phyloP scores from a whole-genome alignment of 2,113 vertebrate genomes.

The Astur gentilis region DNA sequence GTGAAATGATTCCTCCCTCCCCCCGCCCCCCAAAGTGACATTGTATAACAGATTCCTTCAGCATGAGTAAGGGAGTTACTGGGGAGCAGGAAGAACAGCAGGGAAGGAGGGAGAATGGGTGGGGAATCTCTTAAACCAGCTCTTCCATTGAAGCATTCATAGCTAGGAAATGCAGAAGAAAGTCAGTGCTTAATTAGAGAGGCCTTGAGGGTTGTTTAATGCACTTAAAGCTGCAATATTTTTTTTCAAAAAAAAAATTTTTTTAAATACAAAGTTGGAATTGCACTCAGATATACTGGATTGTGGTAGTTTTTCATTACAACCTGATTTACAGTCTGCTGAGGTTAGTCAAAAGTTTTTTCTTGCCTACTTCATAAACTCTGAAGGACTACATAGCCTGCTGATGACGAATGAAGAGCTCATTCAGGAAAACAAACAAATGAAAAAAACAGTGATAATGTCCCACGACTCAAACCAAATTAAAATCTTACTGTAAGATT shows the following conservation, averaged over 20 bases:
- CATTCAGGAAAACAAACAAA: background rate
- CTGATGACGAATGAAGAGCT: background rate
- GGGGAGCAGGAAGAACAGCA: background rate
- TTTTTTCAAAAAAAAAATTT: too few species aligned
- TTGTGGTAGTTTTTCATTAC: background rate
- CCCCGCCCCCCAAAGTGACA: background rate
- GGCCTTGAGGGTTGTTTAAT: background rate
- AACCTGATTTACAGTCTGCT: background rate
- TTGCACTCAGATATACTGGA: background rate
- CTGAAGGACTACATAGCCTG: background rate
- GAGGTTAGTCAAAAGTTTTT: background rate
- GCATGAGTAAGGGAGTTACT: background rate
- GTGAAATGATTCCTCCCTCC: background rate
- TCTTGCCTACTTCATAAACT: background rate
- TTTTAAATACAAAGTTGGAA: background rate
- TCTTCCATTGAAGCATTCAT: background rate
- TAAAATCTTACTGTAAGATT: background rate
- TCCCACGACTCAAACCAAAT: background rate
- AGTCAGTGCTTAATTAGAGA: slow-evolving; percentile 11
- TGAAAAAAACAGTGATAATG: background rate
- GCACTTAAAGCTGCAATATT: background rate
- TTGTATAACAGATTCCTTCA: background rate
- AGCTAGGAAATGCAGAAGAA: background rate
- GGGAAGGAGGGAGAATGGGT: background rate
- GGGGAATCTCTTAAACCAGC: background rate